A percentile compares a stretch with the other conserved stretches of the same genome.
Conservation (phyloP, 2,888 invertebrate genomes). For the Gastracanthus pulcherrimus region DNA sequence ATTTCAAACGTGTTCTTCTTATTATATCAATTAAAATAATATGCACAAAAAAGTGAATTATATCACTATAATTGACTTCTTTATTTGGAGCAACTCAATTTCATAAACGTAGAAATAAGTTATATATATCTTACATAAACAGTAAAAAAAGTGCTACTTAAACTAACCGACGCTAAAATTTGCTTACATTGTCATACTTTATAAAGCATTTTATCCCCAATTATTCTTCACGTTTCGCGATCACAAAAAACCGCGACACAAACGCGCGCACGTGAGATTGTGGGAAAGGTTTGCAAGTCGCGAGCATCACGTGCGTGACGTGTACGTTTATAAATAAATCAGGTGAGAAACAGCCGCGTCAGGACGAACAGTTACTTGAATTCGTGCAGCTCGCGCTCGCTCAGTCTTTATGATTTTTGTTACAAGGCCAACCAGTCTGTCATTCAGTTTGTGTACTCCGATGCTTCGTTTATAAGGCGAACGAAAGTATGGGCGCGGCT, state of each 20-base stretch:
- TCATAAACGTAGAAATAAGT: too few species aligned
- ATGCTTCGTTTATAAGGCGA: not conserved
- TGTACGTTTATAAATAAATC: conserved; percentile 35
- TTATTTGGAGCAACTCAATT: too few species aligned
- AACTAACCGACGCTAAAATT: too few species aligned
- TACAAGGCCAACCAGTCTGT: conserved; percentile 23
- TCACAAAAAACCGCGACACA: not conserved
- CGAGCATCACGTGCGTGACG: conserved; percentile 21
- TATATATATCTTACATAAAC: too few species aligned
- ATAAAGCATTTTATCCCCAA: not conserved
- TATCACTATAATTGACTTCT: too few species aligned
- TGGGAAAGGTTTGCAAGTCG: not conserved
- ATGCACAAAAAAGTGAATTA: too few species aligned
- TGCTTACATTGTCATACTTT: too few species aligned
- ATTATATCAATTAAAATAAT: not conserved
- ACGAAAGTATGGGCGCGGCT: not conserved
- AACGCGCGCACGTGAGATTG: conserved; percentile 4
- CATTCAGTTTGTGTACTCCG: not conserved
- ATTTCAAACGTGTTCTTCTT: not conserved
- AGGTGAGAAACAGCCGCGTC: not conserved
- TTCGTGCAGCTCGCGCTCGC: not conserved
- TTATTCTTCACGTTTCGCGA: not conserved
- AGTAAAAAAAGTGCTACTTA: too few species aligned
- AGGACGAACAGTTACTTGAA: not conserved
- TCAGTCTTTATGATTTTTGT: conserved; percentile 2